These are phyloP conservation scores for Pachyrhynchus sulphureomaculatus DNA, from an alignment of 1,140 invertebrate species.

Conservation along the genomic window DNA sequence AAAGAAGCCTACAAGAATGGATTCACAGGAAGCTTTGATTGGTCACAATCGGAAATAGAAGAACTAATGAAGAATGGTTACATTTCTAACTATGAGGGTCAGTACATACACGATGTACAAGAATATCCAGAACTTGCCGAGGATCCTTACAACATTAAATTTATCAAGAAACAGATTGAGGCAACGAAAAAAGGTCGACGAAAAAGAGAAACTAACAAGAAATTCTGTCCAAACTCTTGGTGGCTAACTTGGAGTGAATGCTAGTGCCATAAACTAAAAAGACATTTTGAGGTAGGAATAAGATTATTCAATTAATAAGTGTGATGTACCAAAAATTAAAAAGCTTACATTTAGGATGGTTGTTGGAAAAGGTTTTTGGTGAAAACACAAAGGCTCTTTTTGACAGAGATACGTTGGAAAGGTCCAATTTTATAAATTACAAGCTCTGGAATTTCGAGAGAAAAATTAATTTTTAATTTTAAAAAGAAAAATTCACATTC, in stretches of 20 bases:
- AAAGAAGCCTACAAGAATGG: conserved; percentile 79
- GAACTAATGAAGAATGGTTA: conserved; percentile 77
- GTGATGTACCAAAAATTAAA: conserved; percentile 49
- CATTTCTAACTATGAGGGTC: conserved; percentile 81
- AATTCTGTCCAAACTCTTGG: conserved; percentile 51
- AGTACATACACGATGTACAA: conserved; percentile 87
- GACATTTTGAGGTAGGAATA: conserved; percentile 34
- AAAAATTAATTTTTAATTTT: too few relatives aligned
- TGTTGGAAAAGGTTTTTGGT: conserved; percentile 7
- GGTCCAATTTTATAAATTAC: too few relatives aligned
- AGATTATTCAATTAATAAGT: conserved; percentile 51
- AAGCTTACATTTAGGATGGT: conserved; percentile 31
- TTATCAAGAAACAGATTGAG: conserved; percentile 75
- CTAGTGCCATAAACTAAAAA: conserved; percentile 49
- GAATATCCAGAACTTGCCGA: conserved; percentile 90
- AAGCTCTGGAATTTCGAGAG: too few relatives aligned
- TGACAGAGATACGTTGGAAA: background rate
- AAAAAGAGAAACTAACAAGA: conserved; percentile 57
- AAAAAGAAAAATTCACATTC: too few relatives aligned
- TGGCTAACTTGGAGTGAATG: conserved; percentile 58
- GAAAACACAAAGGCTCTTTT: background rate
- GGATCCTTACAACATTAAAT: conserved; percentile 92
- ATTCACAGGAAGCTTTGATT: conserved; percentile 70
- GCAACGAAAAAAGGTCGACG: conserved; percentile 64
- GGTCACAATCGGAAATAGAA: conserved; percentile 79